Percentiles rank a stretch among this genome's conserved stretches.
Conservation (phyloP, 2,888 invertebrate genomes). For the Sarcophaga subvicina region DNA sequence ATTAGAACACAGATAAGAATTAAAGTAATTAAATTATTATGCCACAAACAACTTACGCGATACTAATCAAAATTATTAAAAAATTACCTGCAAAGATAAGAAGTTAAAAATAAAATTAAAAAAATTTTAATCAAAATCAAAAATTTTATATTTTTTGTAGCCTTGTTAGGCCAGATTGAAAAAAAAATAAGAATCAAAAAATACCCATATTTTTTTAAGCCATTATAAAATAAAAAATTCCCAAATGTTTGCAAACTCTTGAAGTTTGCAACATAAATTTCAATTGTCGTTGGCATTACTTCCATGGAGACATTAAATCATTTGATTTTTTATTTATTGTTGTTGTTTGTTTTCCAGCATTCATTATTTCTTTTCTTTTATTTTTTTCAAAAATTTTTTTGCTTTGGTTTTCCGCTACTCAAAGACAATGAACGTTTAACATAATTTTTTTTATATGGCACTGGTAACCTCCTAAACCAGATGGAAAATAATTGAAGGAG, state of each 20-base stretch:
- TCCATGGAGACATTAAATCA: slow-evolving; percentile 57
- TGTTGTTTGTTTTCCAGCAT: neutral
- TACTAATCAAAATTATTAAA: neutral
- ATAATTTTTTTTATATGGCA: neutral
- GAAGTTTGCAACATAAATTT: slow-evolving; percentile 32
- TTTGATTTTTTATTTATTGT: slow-evolving; percentile 2
- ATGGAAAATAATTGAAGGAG: neutral
- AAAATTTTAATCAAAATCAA: slow-evolving; percentile 5
- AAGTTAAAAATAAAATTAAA: neutral
- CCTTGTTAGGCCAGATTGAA: neutral
- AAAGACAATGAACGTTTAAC: no score
- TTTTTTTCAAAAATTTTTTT: neutral
- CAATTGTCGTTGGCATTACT: slow-evolving; percentile 19
- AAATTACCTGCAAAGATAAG: slow-evolving; percentile 58
- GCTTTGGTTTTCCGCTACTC: neutral
- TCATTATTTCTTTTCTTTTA: slow-evolving; percentile 45
- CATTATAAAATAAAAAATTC: slow-evolving; percentile 22
- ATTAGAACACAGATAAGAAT: slow-evolving; percentile 32
- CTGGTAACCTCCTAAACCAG: neutral
- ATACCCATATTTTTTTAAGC: slow-evolving; percentile 4
- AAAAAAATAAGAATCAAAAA: neutral
- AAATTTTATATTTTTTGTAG: slow-evolving; percentile 9
- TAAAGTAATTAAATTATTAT: slow-evolving; percentile 28
- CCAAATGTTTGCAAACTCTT: slow-evolving; percentile 41
- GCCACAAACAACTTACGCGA: slow-evolving; percentile 22